Percentiles rank a stretch among this genome's conserved stretches.
phyloP scores from a whole-genome alignment of 2,888 invertebrate species.

The Parelbella ahira region DNA sequence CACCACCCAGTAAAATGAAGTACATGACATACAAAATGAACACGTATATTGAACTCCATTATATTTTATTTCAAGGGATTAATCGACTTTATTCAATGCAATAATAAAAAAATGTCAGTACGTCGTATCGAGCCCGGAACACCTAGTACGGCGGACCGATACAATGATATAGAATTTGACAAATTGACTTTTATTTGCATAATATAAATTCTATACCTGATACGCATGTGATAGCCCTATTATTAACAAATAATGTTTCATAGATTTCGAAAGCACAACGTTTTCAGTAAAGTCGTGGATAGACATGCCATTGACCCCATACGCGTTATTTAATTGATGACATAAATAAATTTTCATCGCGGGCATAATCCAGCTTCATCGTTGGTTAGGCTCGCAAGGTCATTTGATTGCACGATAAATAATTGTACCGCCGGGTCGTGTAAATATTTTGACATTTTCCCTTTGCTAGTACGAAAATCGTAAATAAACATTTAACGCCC shows the following conservation, averaged over 20 bases:
- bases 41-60: too few species aligned
- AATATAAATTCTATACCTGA: too few species aligned
- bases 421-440: neutral
- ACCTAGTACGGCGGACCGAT: too few species aligned
- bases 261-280: constrained; percentile 44
- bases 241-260: constrained; percentile 34
- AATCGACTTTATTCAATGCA: too few species aligned
- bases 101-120: too few species aligned
- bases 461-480: neutral
- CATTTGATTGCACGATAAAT: constrained; percentile 13
- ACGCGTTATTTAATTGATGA: constrained; percentile 35
- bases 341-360: constrained; percentile 13
- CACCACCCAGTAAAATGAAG: too few species aligned
- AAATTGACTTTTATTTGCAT: too few species aligned
- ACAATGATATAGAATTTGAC: too few species aligned
- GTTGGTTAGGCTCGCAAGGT: constrained; percentile 21
- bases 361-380: constrained; percentile 14
- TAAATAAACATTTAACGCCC: constrained; percentile 1
- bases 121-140: too few species aligned
- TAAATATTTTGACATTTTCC: constrained; percentile 17
- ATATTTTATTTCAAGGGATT: too few species aligned
- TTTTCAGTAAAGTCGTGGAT: constrained; percentile 44
- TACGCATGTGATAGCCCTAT: constrained; percentile 6
- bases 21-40: too few species aligned
- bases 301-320: constrained; percentile 64